These are phyloP conservation scores for Notodonta ziczac DNA, from an alignment of 2,888 invertebrate genomes.

Conservation along the genomic window DNA sequence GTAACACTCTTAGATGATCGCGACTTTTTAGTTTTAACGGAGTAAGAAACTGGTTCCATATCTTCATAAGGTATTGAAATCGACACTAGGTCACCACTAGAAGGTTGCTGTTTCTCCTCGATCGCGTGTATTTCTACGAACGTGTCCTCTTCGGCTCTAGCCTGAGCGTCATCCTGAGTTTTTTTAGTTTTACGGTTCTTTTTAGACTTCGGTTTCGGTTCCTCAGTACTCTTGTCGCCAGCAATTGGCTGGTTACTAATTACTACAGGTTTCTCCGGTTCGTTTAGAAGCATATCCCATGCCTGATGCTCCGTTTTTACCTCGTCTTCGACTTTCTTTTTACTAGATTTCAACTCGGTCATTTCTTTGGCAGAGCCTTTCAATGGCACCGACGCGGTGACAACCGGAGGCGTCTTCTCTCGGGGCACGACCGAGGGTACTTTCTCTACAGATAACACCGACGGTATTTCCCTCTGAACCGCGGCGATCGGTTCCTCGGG, in stretches of 20 bases:
- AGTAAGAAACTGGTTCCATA: constrained; percentile 56
- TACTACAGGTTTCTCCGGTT: constrained; percentile 53
- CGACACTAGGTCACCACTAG: constrained; percentile 70
- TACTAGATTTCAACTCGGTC: constrained; percentile 29
- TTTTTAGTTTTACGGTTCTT: constrained; percentile 66
- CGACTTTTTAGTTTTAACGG: constrained; percentile 61
- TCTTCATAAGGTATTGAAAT: constrained; percentile 71
- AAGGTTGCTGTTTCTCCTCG: constrained; percentile 65
- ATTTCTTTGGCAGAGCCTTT: constrained; percentile 36
- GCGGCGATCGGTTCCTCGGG: constrained; percentile 9
- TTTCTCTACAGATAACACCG: constrained; percentile 7
- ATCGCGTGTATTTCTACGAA: constrained; percentile 80
- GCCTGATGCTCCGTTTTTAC: constrained; percentile 75
- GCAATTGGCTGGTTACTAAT: constrained; percentile 39
- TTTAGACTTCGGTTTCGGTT: constrained; percentile 64
- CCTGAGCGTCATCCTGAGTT: constrained; percentile 58
- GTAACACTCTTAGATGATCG: constrained; percentile 61
- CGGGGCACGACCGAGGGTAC: background rate
- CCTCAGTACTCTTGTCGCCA: constrained; percentile 50
- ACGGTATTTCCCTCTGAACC: constrained; percentile 16
- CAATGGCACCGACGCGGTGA: constrained; percentile 21
- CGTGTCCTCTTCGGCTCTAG: constrained; percentile 71
- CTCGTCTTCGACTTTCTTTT: constrained; percentile 37
- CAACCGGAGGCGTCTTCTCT: background rate
- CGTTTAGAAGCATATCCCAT: constrained; percentile 74